Base-by-base conservation (phyloP, 2,888 invertebrate species). In the Stenurella melanura region DNA sequence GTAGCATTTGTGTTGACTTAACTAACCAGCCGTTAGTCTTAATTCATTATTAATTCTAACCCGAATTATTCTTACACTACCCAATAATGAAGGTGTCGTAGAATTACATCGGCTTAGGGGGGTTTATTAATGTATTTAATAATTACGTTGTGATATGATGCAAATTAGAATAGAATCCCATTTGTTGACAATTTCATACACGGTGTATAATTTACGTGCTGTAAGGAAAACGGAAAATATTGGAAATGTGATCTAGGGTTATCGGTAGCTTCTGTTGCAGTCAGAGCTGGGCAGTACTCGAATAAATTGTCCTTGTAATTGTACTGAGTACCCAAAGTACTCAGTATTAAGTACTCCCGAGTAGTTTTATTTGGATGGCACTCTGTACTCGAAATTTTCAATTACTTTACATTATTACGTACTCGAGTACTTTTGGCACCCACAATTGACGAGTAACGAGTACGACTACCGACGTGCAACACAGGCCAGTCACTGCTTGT, bases 61-160 rank as follows among this genome's bases (percentile, higher is more conserved):
- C 60, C 60, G 26, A 38, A 69, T 70, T 70, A 60, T 70, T 70
- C 70, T 61, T 60, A 50, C 21, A 34, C 42, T 6, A 18, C 17
- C 60, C 58, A 58, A 42, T 70, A 70, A 70, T 60, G 70, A 60
- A 70, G 42, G 70, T 70, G 70, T 70, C 61, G 60, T n/a, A 34
- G 69, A 38, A 50, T 70, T 70, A 70, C 60, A 38, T 60, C 58
- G 26, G 58, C 60, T 70, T 70, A 42, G 42, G 19, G 56, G 56
- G 70, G 50, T 70, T 70, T 70, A 70, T 70, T 70, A 70, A 70
- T 70, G 70, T 70, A 60, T 70, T 60, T 70, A 60, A 60, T 70
- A 70, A 70, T 70, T 38, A 30, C 60, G 34, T 42, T 61, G 42
- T 70, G 18, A 70, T 42, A 50, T 26, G n/a, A 61, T 60, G 70